phyloP scores from a whole-genome alignment of 2,113 vertebrate genomes.

The Panthera tigris region DNA sequence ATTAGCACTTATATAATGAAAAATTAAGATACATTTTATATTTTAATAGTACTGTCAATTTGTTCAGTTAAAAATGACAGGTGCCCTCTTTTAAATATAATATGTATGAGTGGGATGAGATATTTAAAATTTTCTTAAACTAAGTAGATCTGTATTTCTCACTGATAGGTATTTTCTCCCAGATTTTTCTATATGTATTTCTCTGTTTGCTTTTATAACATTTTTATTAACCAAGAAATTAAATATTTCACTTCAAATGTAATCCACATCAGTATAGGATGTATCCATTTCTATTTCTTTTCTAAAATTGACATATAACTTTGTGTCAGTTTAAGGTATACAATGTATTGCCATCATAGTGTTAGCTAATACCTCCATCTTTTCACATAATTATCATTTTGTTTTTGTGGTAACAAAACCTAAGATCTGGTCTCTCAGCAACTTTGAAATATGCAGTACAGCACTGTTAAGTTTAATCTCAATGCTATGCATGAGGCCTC shows the following conservation, averaged over 20 bases:
- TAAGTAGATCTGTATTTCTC: background rate
- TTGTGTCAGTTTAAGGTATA: background rate
- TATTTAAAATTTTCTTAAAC: background rate
- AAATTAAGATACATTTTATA: background rate
- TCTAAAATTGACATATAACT: background rate
- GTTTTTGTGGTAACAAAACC: background rate
- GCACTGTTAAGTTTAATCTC: background rate
- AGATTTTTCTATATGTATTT: background rate
- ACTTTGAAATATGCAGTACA: background rate
- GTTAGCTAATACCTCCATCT: background rate
- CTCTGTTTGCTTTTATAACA: background rate
- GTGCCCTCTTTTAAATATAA: background rate
- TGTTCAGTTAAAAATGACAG: background rate
- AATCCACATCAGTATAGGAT: background rate
- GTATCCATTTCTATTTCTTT: background rate
- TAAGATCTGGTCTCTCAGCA: background rate
- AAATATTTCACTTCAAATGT: background rate
- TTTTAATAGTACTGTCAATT: background rate
- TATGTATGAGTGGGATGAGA: background rate
- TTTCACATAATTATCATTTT: background rate
- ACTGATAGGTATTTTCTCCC: background rate
- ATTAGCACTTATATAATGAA: background rate
- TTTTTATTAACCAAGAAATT: background rate
- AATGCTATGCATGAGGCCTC: background rate
- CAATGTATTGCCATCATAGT: background rate